phyloP scores from a whole-genome alignment of 2,797 vertebrate genomes.

The Cynodonichthys magdalenae region DNA sequence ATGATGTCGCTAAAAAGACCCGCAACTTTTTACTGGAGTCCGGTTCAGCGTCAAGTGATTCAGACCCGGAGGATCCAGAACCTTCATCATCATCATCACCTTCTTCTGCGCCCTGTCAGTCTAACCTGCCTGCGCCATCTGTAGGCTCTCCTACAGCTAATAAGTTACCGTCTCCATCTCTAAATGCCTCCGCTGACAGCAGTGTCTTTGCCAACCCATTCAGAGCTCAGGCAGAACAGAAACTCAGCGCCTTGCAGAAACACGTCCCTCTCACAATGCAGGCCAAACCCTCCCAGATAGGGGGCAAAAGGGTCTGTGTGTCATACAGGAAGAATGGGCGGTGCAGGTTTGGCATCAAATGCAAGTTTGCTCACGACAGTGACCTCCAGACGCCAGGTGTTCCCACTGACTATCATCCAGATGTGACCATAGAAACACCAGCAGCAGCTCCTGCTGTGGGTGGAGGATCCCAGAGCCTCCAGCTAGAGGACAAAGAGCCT shows the following conservation, averaged over 20 bases:
- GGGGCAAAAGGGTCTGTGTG: conserved; percentile 79
- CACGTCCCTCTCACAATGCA: conserved; percentile 84
- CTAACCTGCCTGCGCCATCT: conserved; percentile 12
- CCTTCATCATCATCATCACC: background rate
- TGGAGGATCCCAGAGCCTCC: conserved; percentile 16
- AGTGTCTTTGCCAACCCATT: conserved; percentile 85
- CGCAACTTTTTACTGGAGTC: conserved; percentile 80
- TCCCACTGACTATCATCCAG: conserved; percentile 12
- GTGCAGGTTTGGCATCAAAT: conserved; percentile 85
- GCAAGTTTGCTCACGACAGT: conserved; percentile 86
- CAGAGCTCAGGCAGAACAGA: conserved; percentile 78
- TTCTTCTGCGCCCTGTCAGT: background rate
- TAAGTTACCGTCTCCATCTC: conserved; percentile 75
- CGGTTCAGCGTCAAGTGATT: conserved; percentile 74
- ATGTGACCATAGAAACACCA: conserved; percentile 13
- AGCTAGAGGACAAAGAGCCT: conserved; percentile 33
- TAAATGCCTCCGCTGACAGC: conserved; percentile 62
- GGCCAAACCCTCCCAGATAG: conserved; percentile 78
- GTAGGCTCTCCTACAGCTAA: conserved; percentile 1
- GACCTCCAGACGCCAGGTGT: conserved; percentile 74
- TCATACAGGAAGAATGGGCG: conserved; percentile 82
- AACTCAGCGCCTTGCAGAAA: conserved; percentile 81
- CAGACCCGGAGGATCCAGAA: conserved; percentile 54
- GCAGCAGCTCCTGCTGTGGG: background rate
- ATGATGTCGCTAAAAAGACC: conserved; percentile 31